phyloP scores from a whole-genome alignment of 1,140 invertebrate species.

The Lepidotrigona ventralis region DNA sequence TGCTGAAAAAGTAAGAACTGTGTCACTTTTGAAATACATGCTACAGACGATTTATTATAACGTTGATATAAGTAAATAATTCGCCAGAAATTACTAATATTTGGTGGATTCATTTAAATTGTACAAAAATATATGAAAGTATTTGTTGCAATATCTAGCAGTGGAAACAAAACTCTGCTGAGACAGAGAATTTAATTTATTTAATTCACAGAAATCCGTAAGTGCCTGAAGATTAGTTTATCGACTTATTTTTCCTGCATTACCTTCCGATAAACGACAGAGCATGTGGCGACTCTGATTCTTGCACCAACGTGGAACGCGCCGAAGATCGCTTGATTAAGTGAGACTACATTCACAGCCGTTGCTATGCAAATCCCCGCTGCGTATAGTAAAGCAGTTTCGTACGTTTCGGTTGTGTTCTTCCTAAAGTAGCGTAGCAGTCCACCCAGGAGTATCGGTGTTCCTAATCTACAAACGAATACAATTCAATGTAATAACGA shows the following conservation, averaged over 20 bases:
- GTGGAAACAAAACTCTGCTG: too few relatives aligned
- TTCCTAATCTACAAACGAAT: slow-evolving; percentile 69
- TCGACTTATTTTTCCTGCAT: background rate
- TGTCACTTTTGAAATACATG: background rate
- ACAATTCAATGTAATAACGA: too few relatives aligned
- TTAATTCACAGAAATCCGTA: background rate
- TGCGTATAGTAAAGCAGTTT: slow-evolving; percentile 81
- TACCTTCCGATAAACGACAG: slow-evolving; percentile 86
- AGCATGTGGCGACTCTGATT: slow-evolving; percentile 83
- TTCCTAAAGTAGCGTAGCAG: slow-evolving; percentile 81
- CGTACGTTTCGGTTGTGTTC: slow-evolving; percentile 67
- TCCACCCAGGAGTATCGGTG: slow-evolving; percentile 81
- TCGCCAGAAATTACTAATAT: too few relatives aligned
- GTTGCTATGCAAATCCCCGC: slow-evolving; percentile 82
- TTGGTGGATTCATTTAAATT: too few relatives aligned
- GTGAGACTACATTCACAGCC: slow-evolving; percentile 78
- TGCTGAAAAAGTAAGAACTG: background rate
- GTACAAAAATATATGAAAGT: too few relatives aligned
- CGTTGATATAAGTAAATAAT: background rate
- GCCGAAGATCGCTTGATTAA: slow-evolving; percentile 83
- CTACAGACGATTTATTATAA: background rate
- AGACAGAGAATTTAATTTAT: background rate
- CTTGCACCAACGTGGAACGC: slow-evolving; percentile 83
- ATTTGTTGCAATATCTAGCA: too few relatives aligned
- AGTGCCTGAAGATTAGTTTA: background rate